phyloP scores from a whole-genome alignment of 2,888 invertebrate species.

The Watsonalla binaria region DNA sequence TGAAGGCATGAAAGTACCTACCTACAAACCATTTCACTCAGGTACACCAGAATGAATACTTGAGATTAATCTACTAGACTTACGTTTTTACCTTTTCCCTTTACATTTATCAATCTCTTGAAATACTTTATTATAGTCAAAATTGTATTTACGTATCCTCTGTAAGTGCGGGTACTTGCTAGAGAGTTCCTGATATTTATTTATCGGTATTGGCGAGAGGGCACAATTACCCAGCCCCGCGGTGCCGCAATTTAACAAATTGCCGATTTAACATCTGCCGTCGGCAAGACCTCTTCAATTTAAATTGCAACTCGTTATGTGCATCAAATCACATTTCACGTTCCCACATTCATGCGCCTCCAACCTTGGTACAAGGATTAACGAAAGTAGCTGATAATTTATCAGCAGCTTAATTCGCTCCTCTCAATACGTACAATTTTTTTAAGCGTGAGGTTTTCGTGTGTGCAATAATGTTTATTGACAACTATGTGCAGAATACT shows the following conservation, averaged over 20 bases:
- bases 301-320: constrained; percentile 64
- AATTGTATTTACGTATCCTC: not conserved
- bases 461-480: too few relatives aligned
- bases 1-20: too few relatives aligned
- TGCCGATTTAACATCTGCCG: constrained; percentile 64
- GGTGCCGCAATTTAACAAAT: constrained; percentile 71
- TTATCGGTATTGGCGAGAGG: constrained; percentile 56
- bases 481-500: too few relatives aligned
- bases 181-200: constrained; percentile 49
- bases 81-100: too few relatives aligned
- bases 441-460: too few relatives aligned
- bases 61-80: too few relatives aligned
- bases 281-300: constrained; percentile 48
- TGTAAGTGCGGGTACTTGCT: not conserved
- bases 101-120: too few relatives aligned
- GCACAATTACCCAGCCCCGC: constrained; percentile 60
- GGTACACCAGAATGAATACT: too few relatives aligned
- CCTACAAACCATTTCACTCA: too few relatives aligned
- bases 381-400: not conserved
- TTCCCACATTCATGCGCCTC: constrained; percentile 9
- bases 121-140: not conserved
- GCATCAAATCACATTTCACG: constrained; percentile 44
- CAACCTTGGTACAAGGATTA: not conserved
- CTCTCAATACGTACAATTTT: too few relatives aligned
- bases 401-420: not conserved